phyloP scores from a whole-genome alignment of 2,888 invertebrate genomes.

The Mimumesa dahlbomi region DNA sequence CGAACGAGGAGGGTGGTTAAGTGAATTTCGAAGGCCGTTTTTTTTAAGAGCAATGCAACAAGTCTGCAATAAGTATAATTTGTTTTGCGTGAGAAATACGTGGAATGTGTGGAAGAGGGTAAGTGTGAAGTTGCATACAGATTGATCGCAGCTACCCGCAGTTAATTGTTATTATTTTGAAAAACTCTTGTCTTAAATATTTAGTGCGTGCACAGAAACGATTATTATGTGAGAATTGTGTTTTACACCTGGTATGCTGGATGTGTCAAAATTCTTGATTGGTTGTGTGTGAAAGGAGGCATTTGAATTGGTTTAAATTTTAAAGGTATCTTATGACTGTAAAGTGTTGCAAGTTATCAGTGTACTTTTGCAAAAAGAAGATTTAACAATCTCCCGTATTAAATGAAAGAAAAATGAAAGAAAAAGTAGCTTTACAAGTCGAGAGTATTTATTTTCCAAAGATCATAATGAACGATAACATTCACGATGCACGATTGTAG shows the following conservation, averaged over 20 bases:
- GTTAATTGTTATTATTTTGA: conserved; percentile 35
- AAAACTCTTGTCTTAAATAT: conserved; percentile 64
- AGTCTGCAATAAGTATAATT: conserved; percentile 25
- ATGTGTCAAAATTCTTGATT: conserved; percentile 69
- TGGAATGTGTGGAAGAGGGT: conserved; percentile 36
- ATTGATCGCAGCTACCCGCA: conserved; percentile 68
- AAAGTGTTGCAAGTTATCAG: conserved; percentile 30
- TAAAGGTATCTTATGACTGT: neutral
- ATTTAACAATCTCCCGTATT: too few species aligned
- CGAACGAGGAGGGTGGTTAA: neutral
- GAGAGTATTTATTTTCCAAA: conserved; percentile 47
- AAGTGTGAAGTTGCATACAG: conserved; percentile 50
- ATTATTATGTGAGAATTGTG: conserved; percentile 63
- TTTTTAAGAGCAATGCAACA: conserved; percentile 10
- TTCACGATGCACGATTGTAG: conserved; percentile 64
- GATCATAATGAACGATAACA: conserved; percentile 24
- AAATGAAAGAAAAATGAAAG: neutral
- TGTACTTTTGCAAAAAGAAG: conserved; percentile 7
- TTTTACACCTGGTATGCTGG: conserved; percentile 65
- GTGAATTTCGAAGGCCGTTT: conserved; percentile 2
- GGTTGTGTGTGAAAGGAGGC: conserved; percentile 69
- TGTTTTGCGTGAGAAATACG: conserved; percentile 12
- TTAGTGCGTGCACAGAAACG: conserved; percentile 58
- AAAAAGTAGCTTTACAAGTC: conserved; percentile 23
- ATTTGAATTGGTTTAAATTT: conserved; percentile 35